Evolutionary conservation across 2,113 vertebrate genomes (phyloP), one percentile per base, ranked within the genome.

Genomic region (Aegithalos caudatus): DNA sequence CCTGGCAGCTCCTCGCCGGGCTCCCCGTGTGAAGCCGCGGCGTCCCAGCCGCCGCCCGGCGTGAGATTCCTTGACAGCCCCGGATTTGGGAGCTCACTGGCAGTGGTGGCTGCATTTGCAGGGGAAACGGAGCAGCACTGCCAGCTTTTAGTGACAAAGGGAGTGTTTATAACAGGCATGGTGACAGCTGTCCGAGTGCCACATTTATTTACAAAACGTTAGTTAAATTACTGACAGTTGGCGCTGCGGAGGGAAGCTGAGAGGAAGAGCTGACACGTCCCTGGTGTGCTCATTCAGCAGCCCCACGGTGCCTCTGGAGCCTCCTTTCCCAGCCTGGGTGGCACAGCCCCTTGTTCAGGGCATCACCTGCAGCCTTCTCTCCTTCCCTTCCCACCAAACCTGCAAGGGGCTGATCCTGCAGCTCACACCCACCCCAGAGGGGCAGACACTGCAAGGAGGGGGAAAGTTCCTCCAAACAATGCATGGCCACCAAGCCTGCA

Each of bases 141-240:
- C 97, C 98, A 98, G 97, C 89, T 95, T 85, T 76, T 48, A 35
- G 92, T 92, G 97, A 98, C 98, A 98, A 98, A 98, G 93, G 96
- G 73, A 97, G 94, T 97, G 95, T 96, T 98, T 97, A 87, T 85
- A 95, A 95, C 96, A 95, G 97, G 98, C 96, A 2, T 6, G 9
- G 90, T 97, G 97, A 98, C 98, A 98, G 98, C 97, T 98, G 98
- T 98, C 98, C 95, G 95, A 97, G 94, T 81, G 96, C 97, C 97
- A 98, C 97, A 90, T 96, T 97, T 98, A 98, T 98, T 98, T 98
- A 98, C 98, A 97, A 98, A 98, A 97, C 83, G 97, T 97, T 95
- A 95, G 97, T 98, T 98, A 98, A 98, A 98, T 97, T 96, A 97
- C 96, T 97, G 97, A 98, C 97, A 97, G 98, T 98, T 98, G 97